Conservation (phyloP, 1,140 invertebrate species). For the Capitella teleta region DNA sequence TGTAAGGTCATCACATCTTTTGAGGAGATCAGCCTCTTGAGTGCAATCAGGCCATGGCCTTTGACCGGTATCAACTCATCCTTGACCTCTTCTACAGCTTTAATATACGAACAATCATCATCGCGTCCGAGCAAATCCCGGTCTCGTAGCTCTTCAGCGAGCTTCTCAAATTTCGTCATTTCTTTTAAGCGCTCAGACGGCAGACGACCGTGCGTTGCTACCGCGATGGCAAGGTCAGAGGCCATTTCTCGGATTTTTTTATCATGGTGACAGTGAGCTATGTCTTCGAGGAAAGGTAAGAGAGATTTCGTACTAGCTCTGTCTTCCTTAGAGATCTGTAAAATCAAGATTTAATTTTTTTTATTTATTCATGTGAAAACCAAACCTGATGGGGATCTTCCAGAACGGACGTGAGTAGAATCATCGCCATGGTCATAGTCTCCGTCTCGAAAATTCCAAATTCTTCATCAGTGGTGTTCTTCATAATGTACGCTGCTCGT, state of each 20-base stretch:
- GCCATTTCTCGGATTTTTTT: conserved; percentile 32
- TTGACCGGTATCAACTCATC: conserved; percentile 65
- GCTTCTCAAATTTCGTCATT: background rate
- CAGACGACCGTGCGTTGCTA: conserved; percentile 42
- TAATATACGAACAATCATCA: conserved; percentile 9
- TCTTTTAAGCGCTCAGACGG: background rate
- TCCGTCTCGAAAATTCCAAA: conserved; percentile 30
- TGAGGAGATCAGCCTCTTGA: conserved; percentile 59
- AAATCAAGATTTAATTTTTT: background rate
- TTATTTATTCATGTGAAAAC: no score
- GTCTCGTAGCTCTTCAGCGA: background rate
- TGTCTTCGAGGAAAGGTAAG: conserved; percentile 37
- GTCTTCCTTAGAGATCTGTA: conserved; percentile 32
- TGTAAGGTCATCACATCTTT: conserved; percentile 52
- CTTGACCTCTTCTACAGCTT: conserved; percentile 54
- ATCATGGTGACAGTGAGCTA: conserved; percentile 34
- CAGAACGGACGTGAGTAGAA: conserved; percentile 26
- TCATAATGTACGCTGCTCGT: conserved; percentile 23
- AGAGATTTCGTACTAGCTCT: conserved; percentile 41
- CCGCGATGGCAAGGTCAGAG: conserved; percentile 38
- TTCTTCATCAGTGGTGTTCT: conserved; percentile 18
- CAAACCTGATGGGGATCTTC: background rate
- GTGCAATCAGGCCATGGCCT: conserved; percentile 63
- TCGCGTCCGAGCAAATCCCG: no score
- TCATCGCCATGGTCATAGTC: conserved; percentile 36